Evolutionary conservation across 2,888 invertebrate species (phyloP), one percentile per base, ranked within the genome.

Genomic region (Bibio marci): DNA sequence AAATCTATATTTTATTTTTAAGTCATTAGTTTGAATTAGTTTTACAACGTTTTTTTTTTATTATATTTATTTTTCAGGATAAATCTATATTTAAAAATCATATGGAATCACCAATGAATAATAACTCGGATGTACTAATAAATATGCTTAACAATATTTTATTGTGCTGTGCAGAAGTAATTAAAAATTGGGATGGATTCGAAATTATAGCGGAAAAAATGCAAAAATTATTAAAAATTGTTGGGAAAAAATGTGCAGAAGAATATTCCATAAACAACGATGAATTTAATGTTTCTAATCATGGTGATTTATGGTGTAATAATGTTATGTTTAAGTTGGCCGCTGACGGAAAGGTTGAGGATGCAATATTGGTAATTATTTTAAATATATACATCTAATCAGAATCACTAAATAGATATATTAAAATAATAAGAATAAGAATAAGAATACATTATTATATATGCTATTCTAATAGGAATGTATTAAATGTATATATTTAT

Each of bases 291-390:
- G 37, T 37, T 15, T 35, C 38, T 2, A 30, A 22, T 28, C 38
- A 41, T 34, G 37, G 38, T 11, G 41, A 41, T 38, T 31, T 41
- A 11, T 41, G 41, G 41, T 12, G 34, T 7, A 35, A 41, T 6
- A 41, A 41, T 31, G 25, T 41, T 13, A 17, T 41, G 17, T 41
- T 41, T 15, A 15, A 38, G 25, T 36, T 36, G 2, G 19, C 14
- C 11, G 17, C 3, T 11, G 12, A 18, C 18, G 18, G 18, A 4
- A 4, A 18, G 4, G 2, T 8, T 2, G 17, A 7, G 3, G n/a
- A 33, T 18, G 33, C 33, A 7, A 18, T 33, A 12, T 11, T 33
- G 8, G 22, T 22, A 22, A 22, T n/a, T n/a, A 22, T 22, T 22
- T 22, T n/a, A n/a, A n/a, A n/a, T n/a, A n/a, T n/a, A n/a, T n/a